Conservation (phyloP, 2,797 vertebrate genomes). For the Hipposideros larvatus region DNA sequence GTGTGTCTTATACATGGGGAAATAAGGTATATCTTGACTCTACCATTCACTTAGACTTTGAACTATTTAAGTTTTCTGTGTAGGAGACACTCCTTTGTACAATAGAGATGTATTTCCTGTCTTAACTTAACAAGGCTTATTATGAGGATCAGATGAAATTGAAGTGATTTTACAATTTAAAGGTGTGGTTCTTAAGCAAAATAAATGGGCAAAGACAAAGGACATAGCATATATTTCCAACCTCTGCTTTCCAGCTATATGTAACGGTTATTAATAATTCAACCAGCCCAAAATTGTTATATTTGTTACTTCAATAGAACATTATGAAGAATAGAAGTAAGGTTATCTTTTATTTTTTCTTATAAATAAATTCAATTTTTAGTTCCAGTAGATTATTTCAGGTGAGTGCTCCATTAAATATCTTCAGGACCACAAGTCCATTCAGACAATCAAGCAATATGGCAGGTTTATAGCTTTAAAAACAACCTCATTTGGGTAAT, state of each 20-base stretch:
- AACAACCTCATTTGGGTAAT: conserved; percentile 41
- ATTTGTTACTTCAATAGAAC: conserved; percentile 72
- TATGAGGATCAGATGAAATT: background rate
- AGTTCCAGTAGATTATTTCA: conserved; percentile 42
- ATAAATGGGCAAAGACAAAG: conserved; percentile 75
- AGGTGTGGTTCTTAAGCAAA: background rate
- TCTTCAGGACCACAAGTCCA: background rate
- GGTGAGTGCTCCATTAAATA: conserved; percentile 29
- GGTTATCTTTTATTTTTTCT: conserved; percentile 54
- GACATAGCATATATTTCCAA: conserved; percentile 38
- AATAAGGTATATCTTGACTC: background rate
- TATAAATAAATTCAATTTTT: conserved; percentile 71
- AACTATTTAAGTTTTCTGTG: background rate
- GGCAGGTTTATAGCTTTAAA: conserved; percentile 50
- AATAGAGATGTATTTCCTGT: background rate
- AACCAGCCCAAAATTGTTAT: conserved; percentile 44
- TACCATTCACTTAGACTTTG: background rate
- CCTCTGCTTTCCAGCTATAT: conserved; percentile 28
- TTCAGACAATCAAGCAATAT: conserved; percentile 3
- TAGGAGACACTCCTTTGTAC: background rate
- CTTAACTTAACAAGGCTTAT: background rate
- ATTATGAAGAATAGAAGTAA: conserved; percentile 59
- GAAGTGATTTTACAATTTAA: background rate
- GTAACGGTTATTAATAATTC: conserved; percentile 69
- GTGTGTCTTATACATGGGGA: no score